A percentile compares a stretch with the other conserved stretches of the same genome.
phyloP scores from a whole-genome alignment of 2,797 vertebrate genomes.

The Ctenochaetus hawaiiensis region DNA sequence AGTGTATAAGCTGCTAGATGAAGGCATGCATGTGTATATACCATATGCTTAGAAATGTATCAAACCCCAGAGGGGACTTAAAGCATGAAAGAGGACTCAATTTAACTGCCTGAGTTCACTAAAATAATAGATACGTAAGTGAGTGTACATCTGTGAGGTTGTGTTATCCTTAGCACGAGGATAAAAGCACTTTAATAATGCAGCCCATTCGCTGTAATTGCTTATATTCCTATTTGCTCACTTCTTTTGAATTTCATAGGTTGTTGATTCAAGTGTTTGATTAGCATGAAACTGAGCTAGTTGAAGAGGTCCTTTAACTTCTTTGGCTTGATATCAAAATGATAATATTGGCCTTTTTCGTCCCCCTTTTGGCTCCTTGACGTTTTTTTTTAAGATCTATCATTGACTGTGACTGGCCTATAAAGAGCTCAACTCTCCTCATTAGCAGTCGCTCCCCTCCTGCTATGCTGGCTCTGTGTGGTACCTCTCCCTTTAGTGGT shows the following conservation, averaged over 20 bases:
- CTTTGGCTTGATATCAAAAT: slow-evolving; percentile 47
- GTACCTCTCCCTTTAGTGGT: slow-evolving; percentile 69
- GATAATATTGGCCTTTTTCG: slow-evolving; percentile 38
- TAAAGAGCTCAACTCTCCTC: slow-evolving; percentile 66
- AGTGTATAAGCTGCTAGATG: slow-evolving; percentile 52
- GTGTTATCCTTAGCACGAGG: slow-evolving; percentile 11
- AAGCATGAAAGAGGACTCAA: slow-evolving; percentile 27
- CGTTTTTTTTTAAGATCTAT: slow-evolving; percentile 41
- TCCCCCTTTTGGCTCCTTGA: slow-evolving; percentile 59
- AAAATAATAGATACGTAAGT: slow-evolving; percentile 22
- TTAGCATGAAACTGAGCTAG: slow-evolving; percentile 11
- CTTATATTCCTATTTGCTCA: not conserved
- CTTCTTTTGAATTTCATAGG: slow-evolving; percentile 12
- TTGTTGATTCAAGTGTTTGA: slow-evolving; percentile 47
- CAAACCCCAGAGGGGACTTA: slow-evolving; percentile 37
- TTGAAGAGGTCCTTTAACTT: slow-evolving; percentile 22
- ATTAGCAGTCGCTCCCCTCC: slow-evolving; percentile 74
- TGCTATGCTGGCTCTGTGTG: slow-evolving; percentile 63
- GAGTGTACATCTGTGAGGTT: slow-evolving; percentile 31
- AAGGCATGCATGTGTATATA: slow-evolving; percentile 42
- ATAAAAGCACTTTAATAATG: slow-evolving; percentile 24
- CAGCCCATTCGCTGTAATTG: slow-evolving; percentile 42
- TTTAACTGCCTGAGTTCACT: slow-evolving; percentile 35
- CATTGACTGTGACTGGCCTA: slow-evolving; percentile 65
- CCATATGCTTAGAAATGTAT: slow-evolving; percentile 62